Evolutionary conservation across 2,888 invertebrate genomes (phyloP).

Genomic region (Branchipolynoe longqiensis): DNA sequence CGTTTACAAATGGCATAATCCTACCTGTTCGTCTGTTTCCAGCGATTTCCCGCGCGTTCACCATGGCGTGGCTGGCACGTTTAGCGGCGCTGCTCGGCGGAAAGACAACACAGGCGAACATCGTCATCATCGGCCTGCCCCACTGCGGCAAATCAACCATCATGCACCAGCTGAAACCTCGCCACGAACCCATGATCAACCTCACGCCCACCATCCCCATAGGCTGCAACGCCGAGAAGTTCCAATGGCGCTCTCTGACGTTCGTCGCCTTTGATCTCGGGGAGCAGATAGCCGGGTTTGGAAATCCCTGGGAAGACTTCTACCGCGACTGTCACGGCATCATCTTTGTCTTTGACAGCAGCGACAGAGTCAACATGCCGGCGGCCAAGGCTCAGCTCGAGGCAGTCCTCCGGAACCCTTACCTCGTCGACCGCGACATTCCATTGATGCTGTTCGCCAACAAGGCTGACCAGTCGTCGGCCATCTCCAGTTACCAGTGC

Average conservation of each 20-base stretch:
- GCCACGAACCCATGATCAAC: constrained; percentile 85
- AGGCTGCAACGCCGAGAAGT: constrained; percentile 92
- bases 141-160: constrained; percentile 96
- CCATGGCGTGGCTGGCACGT: constrained; percentile 66
- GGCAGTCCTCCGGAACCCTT: constrained; percentile 89
- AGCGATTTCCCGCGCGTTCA: too few relatives aligned
- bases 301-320: constrained; percentile 97
- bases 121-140: constrained; percentile 95
- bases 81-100: constrained; percentile 64
- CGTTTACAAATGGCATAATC: too few relatives aligned
- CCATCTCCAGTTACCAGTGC: constrained; percentile 84
- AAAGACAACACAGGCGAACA: constrained; percentile 87
- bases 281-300: constrained; percentile 91
- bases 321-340: constrained; percentile 94
- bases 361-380: constrained; percentile 91
- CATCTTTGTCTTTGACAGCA: constrained; percentile 96
- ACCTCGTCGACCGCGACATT: constrained; percentile 86
- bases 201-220: constrained; percentile 88
- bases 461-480: constrained; percentile 93
- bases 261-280: constrained; percentile 97
- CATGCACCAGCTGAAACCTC: constrained; percentile 92
- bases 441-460: constrained; percentile 96
- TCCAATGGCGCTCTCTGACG: constrained; percentile 91
- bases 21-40: too few relatives aligned
- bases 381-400: constrained; percentile 96